Evolutionary conservation across 2,797 vertebrate genomes (phyloP), one percentile per base, ranked within the genome.

Genomic region (Paratrypauchen microcephalus): DNA sequence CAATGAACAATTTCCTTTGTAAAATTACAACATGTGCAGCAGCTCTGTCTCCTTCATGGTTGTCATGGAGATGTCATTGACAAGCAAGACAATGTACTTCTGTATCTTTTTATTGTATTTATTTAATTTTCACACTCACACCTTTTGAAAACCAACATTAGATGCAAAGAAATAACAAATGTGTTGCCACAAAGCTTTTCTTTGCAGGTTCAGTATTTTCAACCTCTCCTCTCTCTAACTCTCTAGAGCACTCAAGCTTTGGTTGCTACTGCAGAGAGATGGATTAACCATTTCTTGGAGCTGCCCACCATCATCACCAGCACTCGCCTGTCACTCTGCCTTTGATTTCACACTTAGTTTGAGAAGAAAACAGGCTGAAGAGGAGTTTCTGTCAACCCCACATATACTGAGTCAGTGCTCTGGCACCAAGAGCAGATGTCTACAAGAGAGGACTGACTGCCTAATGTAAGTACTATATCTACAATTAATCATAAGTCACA

Each of bases 21-120:
- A 83, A 82, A 88, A 77, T 81, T 76, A 75, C 77, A 87, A 76
- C 76, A 69, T 80, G 69, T 75, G 77, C 80, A 70, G 71, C 83
- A 78, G 80, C 76, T 70, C 75, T 62, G 83, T 83, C 84, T 87
- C 81, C 77, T 80, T 84, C 71, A 77, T 76, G 82, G 91, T 92
- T 91, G 91, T 83, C 90, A 92, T 93, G 89, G 92, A 79, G 88
- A 92, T 86, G 87, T 87, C 88, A 93, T 90, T 92, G 89, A 88
- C 84, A 80, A 83, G 79, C 78, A 87, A 83, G 73, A 86, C 75
- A 74, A 82, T 83, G 84, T 70, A 36, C 41, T 71, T 77, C 68
- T 75, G 67, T 45, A 16, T 45, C 73, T 77, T 75, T 71, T 61
- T 66, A 71, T 58, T 55, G 69, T 28, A 55, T 64, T 54, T 62